These are phyloP conservation scores for Nicator chloris DNA, from an alignment of 2,113 vertebrate species.

Conservation along the genomic window DNA sequence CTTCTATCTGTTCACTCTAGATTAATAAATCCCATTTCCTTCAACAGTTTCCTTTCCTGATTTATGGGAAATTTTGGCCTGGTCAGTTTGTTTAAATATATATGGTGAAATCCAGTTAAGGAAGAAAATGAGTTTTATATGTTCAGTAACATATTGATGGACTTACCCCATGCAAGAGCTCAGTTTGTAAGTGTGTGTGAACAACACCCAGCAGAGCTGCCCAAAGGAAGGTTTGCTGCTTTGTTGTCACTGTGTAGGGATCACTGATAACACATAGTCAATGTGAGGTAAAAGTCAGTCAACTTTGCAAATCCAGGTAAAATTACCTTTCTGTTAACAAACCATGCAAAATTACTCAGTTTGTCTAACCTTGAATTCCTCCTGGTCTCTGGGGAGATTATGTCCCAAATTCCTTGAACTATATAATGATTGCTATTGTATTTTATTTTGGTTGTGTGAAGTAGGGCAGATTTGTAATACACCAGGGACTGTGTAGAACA, in stretches of 20 bases:
- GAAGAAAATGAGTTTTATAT: neutral
- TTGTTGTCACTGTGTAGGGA: neutral
- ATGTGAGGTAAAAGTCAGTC: neutral
- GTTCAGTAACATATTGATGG: neutral
- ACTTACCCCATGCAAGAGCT: neutral
- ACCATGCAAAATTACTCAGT: neutral
- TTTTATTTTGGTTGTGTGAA: slow-evolving; percentile 43
- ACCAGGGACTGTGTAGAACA: neutral
- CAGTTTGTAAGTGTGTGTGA: neutral
- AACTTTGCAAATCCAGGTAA: neutral
- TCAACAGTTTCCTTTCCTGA: neutral
- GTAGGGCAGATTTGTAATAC: slow-evolving; percentile 16
- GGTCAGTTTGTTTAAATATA: neutral
- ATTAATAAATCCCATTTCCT: neutral
- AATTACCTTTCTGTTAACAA: slow-evolving; percentile 9
- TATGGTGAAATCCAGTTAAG: neutral
- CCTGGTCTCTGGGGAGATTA: neutral
- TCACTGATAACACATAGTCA: neutral
- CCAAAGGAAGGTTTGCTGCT: neutral
- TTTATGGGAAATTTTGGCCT: neutral
- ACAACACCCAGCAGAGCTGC: neutral
- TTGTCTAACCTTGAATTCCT: slow-evolving; percentile 26
- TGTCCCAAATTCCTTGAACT: slow-evolving; percentile 41
- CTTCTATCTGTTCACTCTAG: neutral
- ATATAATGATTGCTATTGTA: slow-evolving; percentile 3